These are phyloP conservation scores for Ophion ellenae DNA, from an alignment of 2,888 invertebrate genomes.

Conservation along the genomic window DNA sequence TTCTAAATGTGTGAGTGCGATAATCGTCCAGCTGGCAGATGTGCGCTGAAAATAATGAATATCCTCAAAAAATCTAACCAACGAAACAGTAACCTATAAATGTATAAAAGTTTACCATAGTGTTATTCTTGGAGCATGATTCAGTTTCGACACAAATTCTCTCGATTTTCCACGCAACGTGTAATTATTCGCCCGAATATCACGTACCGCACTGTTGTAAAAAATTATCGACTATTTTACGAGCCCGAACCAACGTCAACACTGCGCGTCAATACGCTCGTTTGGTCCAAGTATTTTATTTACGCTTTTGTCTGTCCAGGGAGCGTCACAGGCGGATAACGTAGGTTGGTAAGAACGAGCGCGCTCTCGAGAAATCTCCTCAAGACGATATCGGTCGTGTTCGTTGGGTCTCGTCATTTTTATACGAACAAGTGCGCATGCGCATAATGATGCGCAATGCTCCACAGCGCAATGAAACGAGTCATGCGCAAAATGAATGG, in stretches of 20 bases:
- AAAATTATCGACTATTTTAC: constrained; percentile 22
- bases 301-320: not conserved
- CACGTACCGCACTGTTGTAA: not conserved
- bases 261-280: constrained; percentile 8
- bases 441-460: too few relatives aligned
- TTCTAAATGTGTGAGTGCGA: not conserved
- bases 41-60: not conserved
- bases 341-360: not conserved
- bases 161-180: not conserved
- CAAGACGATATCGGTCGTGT: too few relatives aligned
- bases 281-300: not conserved
- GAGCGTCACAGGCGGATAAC: not conserved
- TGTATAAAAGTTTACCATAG: constrained; percentile 2
- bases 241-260: not conserved
- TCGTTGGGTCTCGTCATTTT: too few relatives aligned
- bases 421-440: too few relatives aligned
- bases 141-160: not conserved
- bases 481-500: too few relatives aligned
- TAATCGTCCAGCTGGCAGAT: not conserved
- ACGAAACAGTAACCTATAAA: not conserved
- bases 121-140: not conserved
- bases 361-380: not conserved
- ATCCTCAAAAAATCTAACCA: not conserved
- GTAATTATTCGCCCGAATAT: constrained; percentile 3
- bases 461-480: too few relatives aligned